Evolutionary conservation across 2,888 invertebrate genomes (phyloP).

Genomic region (Crossocerus cetratus): DNA sequence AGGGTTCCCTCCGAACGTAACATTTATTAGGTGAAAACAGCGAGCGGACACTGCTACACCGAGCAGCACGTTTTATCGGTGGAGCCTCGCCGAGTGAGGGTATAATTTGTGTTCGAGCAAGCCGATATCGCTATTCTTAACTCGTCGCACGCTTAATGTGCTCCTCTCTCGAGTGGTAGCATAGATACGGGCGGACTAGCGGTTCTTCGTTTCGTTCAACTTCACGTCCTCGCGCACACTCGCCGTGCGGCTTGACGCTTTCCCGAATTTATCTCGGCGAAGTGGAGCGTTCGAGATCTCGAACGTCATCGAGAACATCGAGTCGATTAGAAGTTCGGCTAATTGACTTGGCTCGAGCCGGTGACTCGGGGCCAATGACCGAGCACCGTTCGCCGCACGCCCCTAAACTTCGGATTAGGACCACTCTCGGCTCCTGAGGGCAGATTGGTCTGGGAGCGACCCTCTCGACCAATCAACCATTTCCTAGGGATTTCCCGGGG

Average conservation of each 20-base stretch:
- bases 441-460: slow-evolving; percentile 31
- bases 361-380: slow-evolving; percentile 17
- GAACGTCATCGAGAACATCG: no score
- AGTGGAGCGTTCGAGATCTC: no score
- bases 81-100: neutral
- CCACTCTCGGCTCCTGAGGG: slow-evolving; percentile 43
- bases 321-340: neutral
- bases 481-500: slow-evolving; percentile 21
- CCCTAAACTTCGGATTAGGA: no score
- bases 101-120: slow-evolving; percentile 1
- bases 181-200: neutral
- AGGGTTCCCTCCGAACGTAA: no score
- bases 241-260: neutral
- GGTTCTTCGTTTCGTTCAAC: no score
- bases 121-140: neutral
- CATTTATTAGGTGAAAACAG: neutral
- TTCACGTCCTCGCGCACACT: neutral
- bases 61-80: neutral
- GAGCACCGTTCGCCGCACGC: slow-evolving; percentile 12
- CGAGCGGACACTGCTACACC: neutral
- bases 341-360: neutral
- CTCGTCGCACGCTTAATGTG: neutral
- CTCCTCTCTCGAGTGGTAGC: neutral
- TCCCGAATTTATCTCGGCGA: slow-evolving; percentile 9
- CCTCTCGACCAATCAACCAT: slow-evolving; percentile 41